Percentiles rank a stretch among this genome's conserved stretches.
phyloP scores from a whole-genome alignment of 1,140 invertebrate genomes.

The Micrasema minimum region DNA sequence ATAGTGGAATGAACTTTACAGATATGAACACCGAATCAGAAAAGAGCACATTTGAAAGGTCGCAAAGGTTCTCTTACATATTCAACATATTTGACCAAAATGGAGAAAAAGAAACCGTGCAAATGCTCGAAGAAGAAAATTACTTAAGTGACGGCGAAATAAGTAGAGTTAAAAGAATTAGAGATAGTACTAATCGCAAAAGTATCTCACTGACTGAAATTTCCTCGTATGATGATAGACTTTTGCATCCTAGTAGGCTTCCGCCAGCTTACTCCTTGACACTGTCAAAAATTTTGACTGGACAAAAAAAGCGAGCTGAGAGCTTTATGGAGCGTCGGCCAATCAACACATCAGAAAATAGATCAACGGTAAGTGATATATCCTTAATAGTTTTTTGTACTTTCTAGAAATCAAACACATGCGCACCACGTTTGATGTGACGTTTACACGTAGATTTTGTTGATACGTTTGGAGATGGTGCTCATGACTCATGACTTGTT shows the following conservation, averaged over 20 bases:
- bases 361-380: no score
- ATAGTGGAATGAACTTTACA: background rate
- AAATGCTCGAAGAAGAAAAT: constrained; percentile 29
- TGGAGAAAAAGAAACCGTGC: constrained; percentile 9
- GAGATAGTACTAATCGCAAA: constrained; percentile 4
- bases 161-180: background rate
- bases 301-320: background rate
- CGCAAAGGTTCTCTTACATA: constrained; percentile 22
- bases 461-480: no score
- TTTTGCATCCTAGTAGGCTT: constrained; percentile 19
- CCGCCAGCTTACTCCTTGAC: background rate
- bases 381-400: no score
- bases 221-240: background rate
- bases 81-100: constrained; percentile 4
- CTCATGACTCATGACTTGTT: no score
- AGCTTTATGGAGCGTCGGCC: no score
- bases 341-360: no score
- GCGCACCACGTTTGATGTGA: no score
- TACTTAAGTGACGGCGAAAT: constrained; percentile 33
- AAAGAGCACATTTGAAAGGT: background rate
- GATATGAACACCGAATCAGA: constrained; percentile 1
- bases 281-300: background rate
- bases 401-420: no score
- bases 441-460: no score
- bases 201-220: constrained; percentile 27